Conservation (phyloP, 2,888 invertebrate genomes). For the Phlogophora meticulosa region DNA sequence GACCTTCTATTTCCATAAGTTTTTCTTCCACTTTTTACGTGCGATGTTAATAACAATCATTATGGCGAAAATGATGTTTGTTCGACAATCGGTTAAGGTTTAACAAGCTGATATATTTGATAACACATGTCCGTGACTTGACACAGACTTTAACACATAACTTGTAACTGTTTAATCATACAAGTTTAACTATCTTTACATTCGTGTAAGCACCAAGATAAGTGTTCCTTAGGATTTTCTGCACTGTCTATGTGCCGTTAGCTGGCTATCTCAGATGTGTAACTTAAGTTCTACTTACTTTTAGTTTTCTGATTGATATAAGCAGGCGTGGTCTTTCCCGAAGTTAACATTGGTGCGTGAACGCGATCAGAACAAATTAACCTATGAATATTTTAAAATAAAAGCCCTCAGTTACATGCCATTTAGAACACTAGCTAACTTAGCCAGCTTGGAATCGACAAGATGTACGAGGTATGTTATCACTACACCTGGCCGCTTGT, state of each 20-base stretch:
- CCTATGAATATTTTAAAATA: not conserved
- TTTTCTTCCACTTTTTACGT: conserved; percentile 30
- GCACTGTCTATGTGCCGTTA: too few species aligned
- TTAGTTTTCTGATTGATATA: too few species aligned
- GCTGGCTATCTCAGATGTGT: too few species aligned
- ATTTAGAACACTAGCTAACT: not conserved
- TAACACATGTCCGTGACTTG: conserved; percentile 7
- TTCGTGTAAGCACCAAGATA: not conserved
- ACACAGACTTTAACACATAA: conserved; percentile 1
- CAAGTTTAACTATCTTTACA: not conserved
- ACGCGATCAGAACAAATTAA: too few species aligned
- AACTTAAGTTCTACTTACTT: too few species aligned
- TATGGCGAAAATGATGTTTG: conserved; percentile 26
- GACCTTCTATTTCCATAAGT: conserved; percentile 39
- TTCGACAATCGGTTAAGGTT: conserved; percentile 22
- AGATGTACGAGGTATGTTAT: conserved; percentile 22
- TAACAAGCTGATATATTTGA: conserved; percentile 8
- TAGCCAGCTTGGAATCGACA: conserved; percentile 4
- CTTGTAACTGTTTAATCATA: not conserved
- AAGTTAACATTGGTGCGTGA: too few species aligned
- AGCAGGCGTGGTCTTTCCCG: too few species aligned
- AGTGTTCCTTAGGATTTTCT: not conserved
- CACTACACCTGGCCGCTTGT: not conserved
- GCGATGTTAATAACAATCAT: conserved; percentile 19
- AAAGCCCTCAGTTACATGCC: not conserved